These are phyloP conservation scores for Odontothrips loti DNA, from an alignment of 2,888 invertebrate species.

Conservation along the genomic window DNA sequence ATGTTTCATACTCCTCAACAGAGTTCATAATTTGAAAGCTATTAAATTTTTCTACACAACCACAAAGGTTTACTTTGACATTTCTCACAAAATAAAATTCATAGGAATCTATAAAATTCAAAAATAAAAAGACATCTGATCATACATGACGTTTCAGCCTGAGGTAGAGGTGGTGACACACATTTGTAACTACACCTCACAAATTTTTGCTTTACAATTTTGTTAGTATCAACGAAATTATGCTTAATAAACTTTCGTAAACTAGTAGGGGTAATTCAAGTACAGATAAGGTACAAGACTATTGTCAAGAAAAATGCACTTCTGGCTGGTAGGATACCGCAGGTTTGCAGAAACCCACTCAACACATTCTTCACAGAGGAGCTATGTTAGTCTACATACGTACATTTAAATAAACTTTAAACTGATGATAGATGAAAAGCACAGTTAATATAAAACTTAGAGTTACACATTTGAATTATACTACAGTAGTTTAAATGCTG, in stretches of 20 bases:
- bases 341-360: not conserved
- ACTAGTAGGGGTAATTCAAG: not conserved
- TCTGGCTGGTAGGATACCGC: not conserved
- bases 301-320: constrained; percentile 23
- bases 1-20: not conserved
- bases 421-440: no score
- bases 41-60: not conserved
- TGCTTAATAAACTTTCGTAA: not conserved
- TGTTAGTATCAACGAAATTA: not conserved
- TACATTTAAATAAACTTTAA: no score
- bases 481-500: no score
- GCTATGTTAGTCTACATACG: not conserved
- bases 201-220: not conserved
- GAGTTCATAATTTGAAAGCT: not conserved
- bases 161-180: not conserved
- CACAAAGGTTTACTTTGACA: not conserved
- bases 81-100: constrained; percentile 10
- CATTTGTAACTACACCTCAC: not conserved
- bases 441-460: no score
- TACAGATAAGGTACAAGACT: constrained; percentile 2
- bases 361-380: not conserved
- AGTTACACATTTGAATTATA: no score
- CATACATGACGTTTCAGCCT: not conserved
- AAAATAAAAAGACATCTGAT: constrained; percentile 7
- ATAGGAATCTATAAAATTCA: not conserved